Evolutionary conservation across 2,797 vertebrate genomes (phyloP), one percentile per base, ranked within the genome.

Genomic region (Spinus olivaceus): DNA sequence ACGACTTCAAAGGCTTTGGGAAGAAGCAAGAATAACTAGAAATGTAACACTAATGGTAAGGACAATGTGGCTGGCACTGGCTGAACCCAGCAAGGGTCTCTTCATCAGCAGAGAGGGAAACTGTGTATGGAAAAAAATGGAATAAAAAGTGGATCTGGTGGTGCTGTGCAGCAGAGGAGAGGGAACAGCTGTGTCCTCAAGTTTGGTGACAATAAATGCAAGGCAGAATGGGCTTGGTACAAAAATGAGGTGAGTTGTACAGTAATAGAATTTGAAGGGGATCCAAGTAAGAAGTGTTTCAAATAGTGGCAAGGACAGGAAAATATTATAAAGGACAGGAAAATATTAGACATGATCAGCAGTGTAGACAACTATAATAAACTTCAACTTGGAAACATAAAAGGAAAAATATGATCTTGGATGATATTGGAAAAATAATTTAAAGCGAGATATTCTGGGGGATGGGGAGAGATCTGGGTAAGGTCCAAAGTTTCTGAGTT

Each of bases 11-110:
- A 94, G 95, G 73, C 82, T 93, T 72, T 42, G 90, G 66, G 41
- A 70, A 95, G 88, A 56, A 72, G 93, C 80, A 96, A 92, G 80
- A 96, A 96, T 95, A 96, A 96, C 94, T 90, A 79, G 93, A 96
- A 96, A 95, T 93, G 86, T 96, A 88, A 81, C 73, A 66, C 88
- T 96, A 95, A 95, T 86, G 63, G 63, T n/a, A 81, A 88, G 51
- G 74, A 90, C 77, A 92, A 79, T 21, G 12, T 69, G 74, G 54
- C 72, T 76, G 81, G 81, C 89, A 30, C 53, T 73, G 79, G 61
- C 64, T 79, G 73, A 94, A 86, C n/a, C 69, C 23, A 7, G 66
- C 21, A 25, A 88, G 70, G 47, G 47, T 81, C 73, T 66, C 54
- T 72, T 76, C 33, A 44, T 76, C 63, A 49, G 22, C n/a, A 78